Conservation (phyloP, 2,888 invertebrate genomes). For the Abscondita cerata region DNA sequence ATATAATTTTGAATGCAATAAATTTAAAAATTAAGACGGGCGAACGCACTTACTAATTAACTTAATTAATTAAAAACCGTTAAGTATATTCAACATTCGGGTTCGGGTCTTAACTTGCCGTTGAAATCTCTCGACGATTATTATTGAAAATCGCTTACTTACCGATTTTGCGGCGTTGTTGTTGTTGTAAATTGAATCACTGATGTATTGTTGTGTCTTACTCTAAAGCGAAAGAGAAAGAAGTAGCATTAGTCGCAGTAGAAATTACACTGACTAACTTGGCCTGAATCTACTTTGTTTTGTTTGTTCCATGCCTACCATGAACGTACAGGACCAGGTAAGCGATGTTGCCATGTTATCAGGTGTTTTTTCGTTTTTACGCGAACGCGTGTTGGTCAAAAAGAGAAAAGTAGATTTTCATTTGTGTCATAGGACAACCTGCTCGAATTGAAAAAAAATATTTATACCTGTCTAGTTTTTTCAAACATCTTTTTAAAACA, state of each 20-base stretch:
- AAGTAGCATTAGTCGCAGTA: slow-evolving; percentile 22
- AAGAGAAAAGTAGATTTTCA: no score
- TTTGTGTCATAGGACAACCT: no score
- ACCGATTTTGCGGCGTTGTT: no score
- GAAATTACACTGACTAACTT: slow-evolving; percentile 51
- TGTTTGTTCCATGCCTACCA: slow-evolving; percentile 57
- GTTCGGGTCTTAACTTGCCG: slow-evolving; percentile 15
- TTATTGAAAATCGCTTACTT: no score
- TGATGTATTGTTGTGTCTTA: background rate
- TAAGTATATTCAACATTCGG: background rate
- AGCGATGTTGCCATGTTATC: slow-evolving; percentile 38
- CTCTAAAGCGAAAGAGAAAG: slow-evolving; percentile 9
- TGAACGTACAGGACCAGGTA: slow-evolving; percentile 39
- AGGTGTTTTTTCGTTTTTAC: slow-evolving; percentile 7
- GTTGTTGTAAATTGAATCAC: no score
- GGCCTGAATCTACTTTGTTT: slow-evolving; percentile 57
- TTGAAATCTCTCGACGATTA: slow-evolving; percentile 15
- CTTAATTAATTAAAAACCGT: background rate
- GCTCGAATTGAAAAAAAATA: slow-evolving; percentile 10
- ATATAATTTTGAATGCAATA: slow-evolving; percentile 2
- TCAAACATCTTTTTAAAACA: no score
- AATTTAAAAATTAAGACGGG: background rate
- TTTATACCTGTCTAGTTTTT: slow-evolving; percentile 13
- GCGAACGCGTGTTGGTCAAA: no score
- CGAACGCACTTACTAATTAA: background rate